Base-by-base conservation (phyloP, 2,797 vertebrate genomes). In the Pangasius sanitwongsei region DNA sequence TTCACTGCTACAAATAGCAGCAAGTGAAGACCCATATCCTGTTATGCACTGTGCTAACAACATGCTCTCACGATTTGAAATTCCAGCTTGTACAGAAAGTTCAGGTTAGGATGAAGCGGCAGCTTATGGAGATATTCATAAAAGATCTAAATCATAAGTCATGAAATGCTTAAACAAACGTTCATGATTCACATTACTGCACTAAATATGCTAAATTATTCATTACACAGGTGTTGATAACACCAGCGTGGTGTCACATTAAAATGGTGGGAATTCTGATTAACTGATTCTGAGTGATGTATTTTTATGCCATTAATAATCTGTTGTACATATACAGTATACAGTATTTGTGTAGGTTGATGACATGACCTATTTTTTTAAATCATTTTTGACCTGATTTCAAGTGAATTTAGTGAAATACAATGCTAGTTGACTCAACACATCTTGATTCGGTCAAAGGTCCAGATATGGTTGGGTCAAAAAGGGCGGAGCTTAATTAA, bases 1-100 rank as follows among this genome's bases (percentile, higher is more conserved):
- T 88, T 74, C 67, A 74, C 69, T 72, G 69, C 57, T 85, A 77
- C 70, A 77, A 77, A 77, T 63, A 65, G 55, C 82, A 88, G 44
- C 70, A 9, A 84, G 59, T 63, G 48, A 83, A 77, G 87, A 72
- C 72, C 72, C 72, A 53, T 65, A 63, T 63, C 55, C 82, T 84
- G 57, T 77, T 75, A 48, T n/a, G 41, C 13, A 34, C 28, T 15
- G 81, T n/a, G 55, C 53, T 88, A 75, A 88, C 53, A 57, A 86
- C 69, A 57, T 28, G 67, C 69, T 86, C 84, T 74, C 69, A 86
- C 69, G 84, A 74, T 74, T 28, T 55, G 18, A 74, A 16, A 59
- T 86, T 69, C 83, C 63, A 84, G 0, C 61, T 67, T 23, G 41
- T 84, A 84, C 41, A 69, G 28, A 84, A 67, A 31, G 83, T 67